Base-by-base conservation (phyloP, 2,888 invertebrate species). In the Lithodes maja region DNA sequence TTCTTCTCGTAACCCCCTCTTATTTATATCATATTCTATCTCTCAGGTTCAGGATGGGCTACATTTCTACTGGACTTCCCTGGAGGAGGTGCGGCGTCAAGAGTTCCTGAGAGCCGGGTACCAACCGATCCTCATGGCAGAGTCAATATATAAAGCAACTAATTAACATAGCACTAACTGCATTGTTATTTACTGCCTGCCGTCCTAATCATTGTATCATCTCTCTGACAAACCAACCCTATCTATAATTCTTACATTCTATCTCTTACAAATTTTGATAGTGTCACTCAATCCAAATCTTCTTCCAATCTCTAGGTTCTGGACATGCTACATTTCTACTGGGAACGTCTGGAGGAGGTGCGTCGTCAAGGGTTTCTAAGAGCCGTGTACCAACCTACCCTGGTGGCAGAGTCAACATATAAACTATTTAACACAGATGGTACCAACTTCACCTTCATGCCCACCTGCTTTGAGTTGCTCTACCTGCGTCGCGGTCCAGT, bases 381-480 rank as follows among this genome's bases (percentile, higher is more conserved):
- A 3, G 86, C 80, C 1, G 3, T 7, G 33, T 88, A 88, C 86
- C 83, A 83, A 2, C 86, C 88, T 2, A 90, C 79, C 49, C 49
- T 80, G 3, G 87, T 88, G 0, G 55, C 53, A 12, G 90, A 88
- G 52, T 61, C 88, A 1, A 0, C 81, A 5, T 71, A 71, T 17
- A 71, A 2, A 17, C 61, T 61, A 7, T 1, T 7, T 5, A 12
- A 7, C 5, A 61, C 5, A 12, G 61, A 61, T 61, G 7, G 12
- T 61, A 15, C 83, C 15, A 88, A 88, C 84, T 50, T 52, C 1
- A 54, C 74, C 50, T 61, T 61, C 12, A 81, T 89, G 9, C 81
- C 88, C 9, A 89, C 88, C 5, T 89, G 88, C 80, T 80, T 84
- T 33, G 88, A 89, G 33, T 55, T 89, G 9, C 88, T 89, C 9